phyloP scores from a whole-genome alignment of 2,113 vertebrate genomes.

The Chlorocebus sabaeus region DNA sequence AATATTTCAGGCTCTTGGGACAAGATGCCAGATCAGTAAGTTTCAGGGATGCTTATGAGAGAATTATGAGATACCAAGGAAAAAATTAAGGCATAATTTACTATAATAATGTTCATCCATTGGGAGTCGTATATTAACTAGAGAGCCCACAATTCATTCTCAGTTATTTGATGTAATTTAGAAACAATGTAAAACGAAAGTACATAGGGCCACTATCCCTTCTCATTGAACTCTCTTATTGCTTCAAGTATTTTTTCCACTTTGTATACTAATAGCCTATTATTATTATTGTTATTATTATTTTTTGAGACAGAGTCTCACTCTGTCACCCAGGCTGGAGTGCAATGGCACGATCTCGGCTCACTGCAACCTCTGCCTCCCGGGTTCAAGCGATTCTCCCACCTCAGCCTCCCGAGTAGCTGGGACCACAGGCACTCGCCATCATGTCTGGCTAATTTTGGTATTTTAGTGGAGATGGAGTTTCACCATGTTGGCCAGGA shows the following conservation, averaged over 20 bases:
- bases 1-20: constrained; percentile 96
- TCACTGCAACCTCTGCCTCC: too few relatives aligned
- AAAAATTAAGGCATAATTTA: constrained; percentile 43
- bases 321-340: too few relatives aligned
- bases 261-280: not conserved
- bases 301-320: too few relatives aligned
- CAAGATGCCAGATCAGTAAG: constrained; percentile 98
- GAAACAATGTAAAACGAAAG: constrained; percentile 35
- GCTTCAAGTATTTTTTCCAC: not conserved
- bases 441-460: too few relatives aligned
- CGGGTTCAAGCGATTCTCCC: too few relatives aligned
- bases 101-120: constrained; percentile 18
- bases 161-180: constrained; percentile 32
- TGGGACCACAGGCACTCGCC: too few relatives aligned
- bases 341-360: too few relatives aligned
- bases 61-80: constrained; percentile 12
- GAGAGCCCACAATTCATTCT: constrained; percentile 14
- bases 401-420: too few relatives aligned
- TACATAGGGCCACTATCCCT: not conserved
- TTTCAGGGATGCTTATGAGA: constrained; percentile 62
- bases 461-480: too few relatives aligned
- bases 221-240: not conserved
- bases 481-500: too few relatives aligned
- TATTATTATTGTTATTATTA: not conserved
- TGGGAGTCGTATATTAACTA: constrained; percentile 9